phyloP scores from a whole-genome alignment of 2,888 invertebrate genomes.

The Idaea biselata region DNA sequence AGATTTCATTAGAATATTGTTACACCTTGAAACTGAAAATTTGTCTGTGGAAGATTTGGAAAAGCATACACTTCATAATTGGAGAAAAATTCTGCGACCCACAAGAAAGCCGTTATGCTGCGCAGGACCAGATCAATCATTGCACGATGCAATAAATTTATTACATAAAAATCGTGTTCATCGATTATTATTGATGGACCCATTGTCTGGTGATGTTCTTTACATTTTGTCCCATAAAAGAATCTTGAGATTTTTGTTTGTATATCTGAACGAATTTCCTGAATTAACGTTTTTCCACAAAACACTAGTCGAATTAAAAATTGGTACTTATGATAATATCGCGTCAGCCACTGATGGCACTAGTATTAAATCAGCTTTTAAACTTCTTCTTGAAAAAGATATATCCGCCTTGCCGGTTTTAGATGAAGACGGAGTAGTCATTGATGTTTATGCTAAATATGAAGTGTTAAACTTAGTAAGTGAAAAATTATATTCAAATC shows the following conservation, averaged over 20 bases:
- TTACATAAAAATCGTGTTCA: conserved; percentile 69
- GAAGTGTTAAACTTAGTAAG: conserved; percentile 89
- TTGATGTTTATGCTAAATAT: conserved; percentile 75
- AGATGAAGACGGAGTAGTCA: conserved; percentile 63
- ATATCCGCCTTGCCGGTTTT: conserved; percentile 72
- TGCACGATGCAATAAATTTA: conserved; percentile 74
- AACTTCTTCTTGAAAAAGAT: conserved; percentile 68
- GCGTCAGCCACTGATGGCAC: conserved; percentile 65
- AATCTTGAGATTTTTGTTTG: conserved; percentile 72
- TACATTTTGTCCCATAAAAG: conserved; percentile 74
- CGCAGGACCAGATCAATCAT: conserved; percentile 67
- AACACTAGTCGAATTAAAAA: conserved; percentile 67
- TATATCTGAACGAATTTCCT: conserved; percentile 74
- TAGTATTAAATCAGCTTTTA: conserved; percentile 68
- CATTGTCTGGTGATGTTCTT: conserved; percentile 64
- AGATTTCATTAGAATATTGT: conserved; percentile 71
- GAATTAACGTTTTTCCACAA: conserved; percentile 74
- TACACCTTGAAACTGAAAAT: conserved; percentile 65
- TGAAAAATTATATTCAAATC: conserved; percentile 95
- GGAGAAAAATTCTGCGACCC: conserved; percentile 68
- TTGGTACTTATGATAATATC: conserved; percentile 70
- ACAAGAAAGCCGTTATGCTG: conserved; percentile 66
- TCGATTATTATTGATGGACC: conserved; percentile 69
- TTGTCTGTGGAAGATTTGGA: conserved; percentile 71
- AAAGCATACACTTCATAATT: conserved; percentile 68